Conservation (phyloP, 2,113 vertebrate species). For the Lophura nycthemera region DNA sequence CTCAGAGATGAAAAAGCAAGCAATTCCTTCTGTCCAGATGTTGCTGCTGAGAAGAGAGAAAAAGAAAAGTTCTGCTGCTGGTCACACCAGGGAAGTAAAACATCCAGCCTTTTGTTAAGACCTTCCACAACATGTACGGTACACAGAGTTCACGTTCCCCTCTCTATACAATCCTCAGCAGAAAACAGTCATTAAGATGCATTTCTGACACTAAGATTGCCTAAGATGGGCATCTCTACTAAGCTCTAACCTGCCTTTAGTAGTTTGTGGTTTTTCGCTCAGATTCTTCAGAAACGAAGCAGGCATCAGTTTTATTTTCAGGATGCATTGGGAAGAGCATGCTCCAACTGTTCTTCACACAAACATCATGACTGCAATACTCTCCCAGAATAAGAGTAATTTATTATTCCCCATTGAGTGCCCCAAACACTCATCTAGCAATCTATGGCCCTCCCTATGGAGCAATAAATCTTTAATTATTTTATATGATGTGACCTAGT, state of each 20-base stretch:
- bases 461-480: slow-evolving; percentile 62
- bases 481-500: slow-evolving; percentile 56
- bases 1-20: not conserved
- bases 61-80: not conserved
- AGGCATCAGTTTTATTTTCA: not conserved
- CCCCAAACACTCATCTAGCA: not conserved
- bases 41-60: not conserved
- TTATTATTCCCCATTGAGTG: not conserved
- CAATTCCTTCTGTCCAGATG: not conserved
- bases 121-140: not conserved
- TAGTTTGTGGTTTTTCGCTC: not conserved
- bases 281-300: not conserved
- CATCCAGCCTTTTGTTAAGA: not conserved
- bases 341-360: not conserved
- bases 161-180: not conserved
- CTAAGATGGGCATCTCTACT: not conserved
- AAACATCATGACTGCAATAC: not conserved
- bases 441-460: slow-evolving; percentile 32
- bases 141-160: not conserved
- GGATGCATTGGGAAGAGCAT: not conserved
- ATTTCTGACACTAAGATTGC: not conserved
- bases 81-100: not conserved
- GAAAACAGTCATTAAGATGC: not conserved
- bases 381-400: not conserved
- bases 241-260: not conserved